A percentile compares a stretch with the other conserved stretches of the same genome.
These are phyloP conservation scores for Pantala flavescens DNA, from an alignment of 1,140 invertebrate species.

Conservation along the genomic window DNA sequence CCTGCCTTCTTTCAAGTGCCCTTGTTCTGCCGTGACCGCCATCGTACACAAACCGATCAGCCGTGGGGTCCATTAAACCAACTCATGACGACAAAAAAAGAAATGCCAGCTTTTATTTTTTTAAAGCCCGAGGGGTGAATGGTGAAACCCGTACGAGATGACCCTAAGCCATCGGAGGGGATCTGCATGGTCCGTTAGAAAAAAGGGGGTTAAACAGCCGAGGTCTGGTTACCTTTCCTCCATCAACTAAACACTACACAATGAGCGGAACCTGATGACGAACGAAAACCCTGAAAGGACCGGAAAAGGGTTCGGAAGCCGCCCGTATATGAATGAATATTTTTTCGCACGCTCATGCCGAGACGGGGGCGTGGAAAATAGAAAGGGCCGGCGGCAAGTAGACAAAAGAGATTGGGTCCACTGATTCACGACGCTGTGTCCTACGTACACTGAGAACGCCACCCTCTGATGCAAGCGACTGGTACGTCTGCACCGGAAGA, in stretches of 20 bases:
- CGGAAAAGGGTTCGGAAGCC: not conserved
- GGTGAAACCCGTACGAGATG: no score
- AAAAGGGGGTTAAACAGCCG: not conserved
- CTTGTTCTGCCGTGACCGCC: no score
- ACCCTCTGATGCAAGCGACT: not conserved
- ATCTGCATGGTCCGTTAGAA: not conserved
- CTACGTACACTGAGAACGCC: not conserved
- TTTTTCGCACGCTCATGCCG: not conserved
- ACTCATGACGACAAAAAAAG: no score
- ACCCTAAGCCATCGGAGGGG: no score
- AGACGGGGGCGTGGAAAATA: not conserved
- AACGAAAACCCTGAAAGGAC: not conserved
- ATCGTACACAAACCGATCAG: no score
- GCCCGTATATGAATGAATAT: not conserved
- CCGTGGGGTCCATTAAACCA: no score
- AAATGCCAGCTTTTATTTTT: no score
- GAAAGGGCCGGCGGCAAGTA: not conserved
- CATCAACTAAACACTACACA: not conserved
- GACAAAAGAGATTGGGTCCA: not conserved
- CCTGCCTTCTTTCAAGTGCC: no score
- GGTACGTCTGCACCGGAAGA: not conserved
- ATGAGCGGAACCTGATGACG: not conserved
- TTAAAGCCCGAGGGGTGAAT: no score
- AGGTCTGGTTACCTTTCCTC: not conserved
- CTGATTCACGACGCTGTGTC: not conserved